Evolutionary conservation across 2,888 invertebrate species (phyloP).

Genomic region (Anthophora plumipes): DNA sequence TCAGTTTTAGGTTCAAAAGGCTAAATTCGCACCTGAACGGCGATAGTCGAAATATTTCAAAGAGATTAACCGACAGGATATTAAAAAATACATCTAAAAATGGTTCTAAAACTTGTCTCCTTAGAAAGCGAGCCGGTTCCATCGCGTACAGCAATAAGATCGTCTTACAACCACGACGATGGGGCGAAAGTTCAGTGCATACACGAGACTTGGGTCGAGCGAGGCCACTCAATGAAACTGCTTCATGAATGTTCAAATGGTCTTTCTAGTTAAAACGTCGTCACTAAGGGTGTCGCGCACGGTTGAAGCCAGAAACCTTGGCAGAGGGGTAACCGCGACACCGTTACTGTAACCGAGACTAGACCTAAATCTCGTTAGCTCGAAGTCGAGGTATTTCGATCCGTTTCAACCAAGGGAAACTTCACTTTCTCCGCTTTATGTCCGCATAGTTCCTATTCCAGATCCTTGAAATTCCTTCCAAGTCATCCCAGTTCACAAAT

Average conservation of each 20-base stretch:
- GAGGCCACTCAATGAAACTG: conserved; percentile 57
- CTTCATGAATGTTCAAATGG: conserved; percentile 65
- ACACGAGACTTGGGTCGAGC: conserved; percentile 30
- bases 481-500: background rate
- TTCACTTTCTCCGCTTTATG: conserved; percentile 8
- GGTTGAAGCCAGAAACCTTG: conserved; percentile 50
- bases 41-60: too few species aligned
- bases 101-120: too few species aligned
- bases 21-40: too few species aligned
- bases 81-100: too few species aligned
- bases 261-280: conserved; percentile 67
- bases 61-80: too few species aligned
- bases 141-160: background rate
- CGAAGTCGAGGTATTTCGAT: conserved; percentile 47
- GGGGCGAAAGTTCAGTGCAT: conserved; percentile 16
- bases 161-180: conserved; percentile 1
- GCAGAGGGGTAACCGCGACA: conserved; percentile 51
- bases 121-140: background rate
- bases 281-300: conserved; percentile 66
- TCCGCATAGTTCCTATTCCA: background rate
- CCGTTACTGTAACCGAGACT: conserved; percentile 64
- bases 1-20: too few species aligned
- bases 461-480: background rate
- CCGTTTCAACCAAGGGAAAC: conserved; percentile 30
- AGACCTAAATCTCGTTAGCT: conserved; percentile 63